Percentiles rank a stretch among this genome's conserved stretches.
These are phyloP conservation scores for Margaritifera margaritifera DNA, from an alignment of 2,888 invertebrate genomes.

Conservation along the genomic window DNA sequence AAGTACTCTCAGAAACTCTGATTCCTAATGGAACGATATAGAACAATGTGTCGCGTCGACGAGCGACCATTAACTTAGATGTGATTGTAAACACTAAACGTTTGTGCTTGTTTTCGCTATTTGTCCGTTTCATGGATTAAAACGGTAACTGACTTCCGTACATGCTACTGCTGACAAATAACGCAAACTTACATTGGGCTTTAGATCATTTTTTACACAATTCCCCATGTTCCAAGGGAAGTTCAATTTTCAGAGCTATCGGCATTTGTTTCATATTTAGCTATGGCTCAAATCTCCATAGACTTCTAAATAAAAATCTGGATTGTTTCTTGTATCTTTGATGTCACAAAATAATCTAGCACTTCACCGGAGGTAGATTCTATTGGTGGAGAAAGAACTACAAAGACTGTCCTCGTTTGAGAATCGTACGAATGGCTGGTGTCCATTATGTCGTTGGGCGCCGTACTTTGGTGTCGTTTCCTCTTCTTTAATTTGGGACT, in stretches of 20 bases:
- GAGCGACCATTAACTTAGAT: constrained; percentile 30
- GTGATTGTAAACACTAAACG: constrained; percentile 12
- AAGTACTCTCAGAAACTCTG: neutral
- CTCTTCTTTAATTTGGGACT: neutral
- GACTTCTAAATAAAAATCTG: constrained; percentile 6
- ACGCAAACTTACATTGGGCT: too few species aligned
- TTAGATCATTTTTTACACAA: neutral
- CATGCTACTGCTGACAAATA: constrained; percentile 5
- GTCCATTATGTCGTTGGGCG: constrained; percentile 2
- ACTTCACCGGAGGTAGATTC: neutral
- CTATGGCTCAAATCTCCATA: constrained; percentile 15
- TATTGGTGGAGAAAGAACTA: constrained; percentile 14
- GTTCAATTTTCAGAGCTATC: neutral
- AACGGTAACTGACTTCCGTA: neutral
- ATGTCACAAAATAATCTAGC: constrained; percentile 21
- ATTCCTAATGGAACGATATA: constrained; percentile 35
- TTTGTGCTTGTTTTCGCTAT: constrained; percentile 4
- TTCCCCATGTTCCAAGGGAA: too few species aligned
- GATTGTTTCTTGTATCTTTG: constrained; percentile 9
- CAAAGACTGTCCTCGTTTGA: constrained; percentile 6
- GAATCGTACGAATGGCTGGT: constrained; percentile 20
- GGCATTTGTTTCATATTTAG: constrained; percentile 16
- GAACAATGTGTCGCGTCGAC: constrained; percentile 11
- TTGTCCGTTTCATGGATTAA: constrained; percentile 5
- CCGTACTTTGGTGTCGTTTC: neutral